Evolutionary conservation across 2,113 vertebrate genomes (phyloP), one percentile per base, ranked within the genome.

Genomic region (Gymnorhina tibicen): DNA sequence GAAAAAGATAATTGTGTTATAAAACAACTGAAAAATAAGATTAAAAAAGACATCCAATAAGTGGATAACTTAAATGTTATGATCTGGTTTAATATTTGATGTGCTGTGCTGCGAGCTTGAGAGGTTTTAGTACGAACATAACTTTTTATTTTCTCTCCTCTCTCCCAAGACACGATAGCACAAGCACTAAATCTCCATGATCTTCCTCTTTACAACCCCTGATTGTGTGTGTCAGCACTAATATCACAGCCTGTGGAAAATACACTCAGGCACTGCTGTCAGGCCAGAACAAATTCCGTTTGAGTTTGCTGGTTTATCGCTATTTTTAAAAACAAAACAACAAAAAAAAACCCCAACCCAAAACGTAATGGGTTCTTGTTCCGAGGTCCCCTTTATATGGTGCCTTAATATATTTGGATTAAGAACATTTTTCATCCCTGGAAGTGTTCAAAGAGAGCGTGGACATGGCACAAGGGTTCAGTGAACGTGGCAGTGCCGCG

Each of bases 101-200:
- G 66, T 87, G 58, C 58, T 85, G 1, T 63, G 37, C 63, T 67
- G 77, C 20, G 30, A 77, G 59, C 89, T 74, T 27, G 52, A 82
- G 75, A 90, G 67, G n/a, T 87, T 87, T 91, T 85, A 90, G 24
- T 84, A 1, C 24, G 85, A 87, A 60, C 19, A 23, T 83, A 87
- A 89, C 78, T 94, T 93, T 93, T 89, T 82, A 81, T 82, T 85
- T 90, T 49, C 62, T 79, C 74, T 89, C 30, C 35, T 86, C 52
- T 86, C 32, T 87, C 58, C 56, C 66, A 62, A 80, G 63, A n/a
- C 32, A 44, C 46, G 44, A 39, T 13, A 85, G 55, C 59, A 66
- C 13, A 62, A 69, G 16, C 14, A 46, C 35, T 86, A 74, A 92
- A 87, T 77, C 83, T 50, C 13, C 47, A 56, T 67, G 60, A 55